phyloP scores from a whole-genome alignment of 1,140 invertebrate genomes.

The Drosophila ohnishii region DNA sequence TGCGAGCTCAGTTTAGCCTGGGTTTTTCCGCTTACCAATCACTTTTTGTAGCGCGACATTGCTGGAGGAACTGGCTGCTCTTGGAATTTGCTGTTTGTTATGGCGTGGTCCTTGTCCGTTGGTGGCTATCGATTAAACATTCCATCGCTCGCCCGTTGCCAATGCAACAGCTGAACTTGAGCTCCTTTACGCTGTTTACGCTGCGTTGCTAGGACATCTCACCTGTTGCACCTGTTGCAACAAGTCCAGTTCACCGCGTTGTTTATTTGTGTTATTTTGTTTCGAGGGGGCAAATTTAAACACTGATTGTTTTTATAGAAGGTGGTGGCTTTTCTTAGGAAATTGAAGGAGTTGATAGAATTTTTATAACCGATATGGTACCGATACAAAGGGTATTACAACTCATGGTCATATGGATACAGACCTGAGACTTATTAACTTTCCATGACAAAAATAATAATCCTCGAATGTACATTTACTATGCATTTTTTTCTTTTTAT shows the following conservation, averaged over 20 bases:
- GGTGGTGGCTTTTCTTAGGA: not conserved
- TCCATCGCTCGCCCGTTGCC: slow-evolving; percentile 56
- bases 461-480: too few relatives aligned
- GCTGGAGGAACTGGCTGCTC: slow-evolving; percentile 28
- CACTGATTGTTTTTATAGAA: not conserved
- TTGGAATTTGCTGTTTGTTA: slow-evolving; percentile 36
- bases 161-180: slow-evolving; percentile 81
- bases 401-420: not conserved
- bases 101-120: slow-evolving; percentile 42
- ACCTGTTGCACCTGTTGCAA: slow-evolving; percentile 63
- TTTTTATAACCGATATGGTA: not conserved
- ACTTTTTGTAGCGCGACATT: slow-evolving; percentile 71
- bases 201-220: slow-evolving; percentile 60
- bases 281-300: not conserved
- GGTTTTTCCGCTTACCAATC: slow-evolving; percentile 13
- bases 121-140: slow-evolving; percentile 67
- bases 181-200: slow-evolving; percentile 62
- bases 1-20: slow-evolving; percentile 7
- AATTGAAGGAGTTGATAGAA: not conserved
- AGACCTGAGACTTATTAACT: too few relatives aligned
- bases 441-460: too few relatives aligned
- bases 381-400: not conserved
- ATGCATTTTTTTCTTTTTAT: too few relatives aligned
- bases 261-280: not conserved
- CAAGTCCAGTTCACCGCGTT: slow-evolving; percentile 34